Base-by-base conservation (phyloP, 1,140 invertebrate genomes). In the Colletes latitarsis region DNA sequence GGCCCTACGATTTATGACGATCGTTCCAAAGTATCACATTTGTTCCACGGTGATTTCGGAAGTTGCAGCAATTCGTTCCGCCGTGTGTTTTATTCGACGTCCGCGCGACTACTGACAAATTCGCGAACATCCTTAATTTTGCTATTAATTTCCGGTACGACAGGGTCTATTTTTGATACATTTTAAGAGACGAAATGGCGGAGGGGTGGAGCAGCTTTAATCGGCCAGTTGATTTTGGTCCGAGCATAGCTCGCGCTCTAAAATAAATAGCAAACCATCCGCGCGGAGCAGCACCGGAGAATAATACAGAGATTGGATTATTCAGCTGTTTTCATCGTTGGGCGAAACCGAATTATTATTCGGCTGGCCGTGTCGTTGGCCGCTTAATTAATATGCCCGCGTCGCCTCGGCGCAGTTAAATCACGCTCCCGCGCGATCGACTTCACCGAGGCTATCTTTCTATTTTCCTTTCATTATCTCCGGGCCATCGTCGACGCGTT, bases 1-100 rank as follows among this genome's bases (percentile, higher is more conserved):
- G 17, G 30, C 55, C 63, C 10, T 62, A 46, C 81, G 77, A 85
- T 85, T 83, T 81, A 83, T 39, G 77, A 66, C 30, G 43, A 9
- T 46, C n/a, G 30, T n/a, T 60, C 62, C 49, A 30, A 67, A 68
- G 43, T 17, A n/a, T 10, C 6, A 19, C 19, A 46, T 60, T 72
- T 72, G 30, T 72, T 60, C 15, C 30, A 41, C 55, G 8, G 9
- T 19, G 52, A 43, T 58, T 58, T 41, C n/a, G n/a, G 6, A 43
- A 15, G 21, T 41, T 10, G 19, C 17, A 6, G n/a, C 17, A n/a
- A 30, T 15, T 17, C 9, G 67, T 46, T 21, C 10, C 21, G 14
- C 6, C 19, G 12, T 3, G 4, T 4, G 17, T 9, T 69, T 5
- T 30, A 39, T 14, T 39, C 67, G 0, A 6, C 2, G 17, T 3